A percentile compares a stretch with the other conserved stretches of the same genome.
Conservation (phyloP, 1,140 invertebrate species). For the Phymastichus coffea region DNA sequence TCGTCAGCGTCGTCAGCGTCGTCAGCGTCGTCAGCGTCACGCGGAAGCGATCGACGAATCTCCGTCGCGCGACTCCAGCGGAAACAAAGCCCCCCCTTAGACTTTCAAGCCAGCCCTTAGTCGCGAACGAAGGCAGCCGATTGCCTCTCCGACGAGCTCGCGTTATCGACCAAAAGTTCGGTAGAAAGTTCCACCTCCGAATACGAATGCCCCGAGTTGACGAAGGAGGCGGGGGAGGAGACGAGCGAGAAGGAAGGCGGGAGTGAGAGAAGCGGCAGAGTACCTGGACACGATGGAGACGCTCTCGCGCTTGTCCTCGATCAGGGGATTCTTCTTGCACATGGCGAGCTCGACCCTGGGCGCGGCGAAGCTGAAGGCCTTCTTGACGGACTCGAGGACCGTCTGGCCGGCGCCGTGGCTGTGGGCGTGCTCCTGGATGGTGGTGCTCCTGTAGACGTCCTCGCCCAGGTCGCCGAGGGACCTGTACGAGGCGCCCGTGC, state of each 20-base stretch:
- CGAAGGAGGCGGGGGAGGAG: conserved; percentile 1
- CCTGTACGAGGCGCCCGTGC: conserved; percentile 64
- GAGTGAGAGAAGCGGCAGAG: neutral
- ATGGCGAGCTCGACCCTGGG: conserved; percentile 48
- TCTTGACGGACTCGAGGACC: conserved; percentile 64
- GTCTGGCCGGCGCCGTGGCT: neutral
- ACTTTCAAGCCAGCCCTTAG: too few relatives aligned
- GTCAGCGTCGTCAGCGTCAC: too few relatives aligned
- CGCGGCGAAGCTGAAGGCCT: conserved; percentile 62
- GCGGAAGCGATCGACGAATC: too few relatives aligned
- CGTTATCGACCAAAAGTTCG: too few relatives aligned
- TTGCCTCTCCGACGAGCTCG: too few relatives aligned
- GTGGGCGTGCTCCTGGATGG: conserved; percentile 59
- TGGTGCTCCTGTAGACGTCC: conserved; percentile 67
- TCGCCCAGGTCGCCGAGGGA: conserved; percentile 62
- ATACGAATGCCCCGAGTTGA: too few relatives aligned
- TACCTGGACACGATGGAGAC: conserved; percentile 60
- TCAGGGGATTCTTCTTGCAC: conserved; percentile 57
- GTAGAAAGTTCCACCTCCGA: too few relatives aligned
- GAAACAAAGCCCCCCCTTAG: too few relatives aligned
- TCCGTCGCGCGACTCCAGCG: too few relatives aligned
- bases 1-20: too few relatives aligned
- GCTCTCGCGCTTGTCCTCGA: conserved; percentile 53
- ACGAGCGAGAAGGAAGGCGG: neutral
- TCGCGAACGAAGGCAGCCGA: too few relatives aligned